Evolutionary conservation across 2,113 vertebrate genomes (phyloP).

Genomic region (Brachyhypopomus gauderio): DNA sequence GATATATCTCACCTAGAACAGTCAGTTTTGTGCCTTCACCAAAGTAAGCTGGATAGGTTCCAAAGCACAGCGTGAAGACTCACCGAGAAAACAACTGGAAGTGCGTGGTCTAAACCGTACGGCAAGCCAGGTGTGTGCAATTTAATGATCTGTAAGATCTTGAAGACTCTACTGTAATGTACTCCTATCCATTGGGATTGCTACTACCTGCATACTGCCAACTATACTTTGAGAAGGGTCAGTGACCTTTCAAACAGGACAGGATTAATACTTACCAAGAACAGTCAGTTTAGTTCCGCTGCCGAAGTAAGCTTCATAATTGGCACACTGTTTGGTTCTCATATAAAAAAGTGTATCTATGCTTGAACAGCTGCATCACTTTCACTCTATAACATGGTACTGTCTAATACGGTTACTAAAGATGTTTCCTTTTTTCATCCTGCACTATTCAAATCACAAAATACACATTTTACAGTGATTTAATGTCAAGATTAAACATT

Average conservation of each 20-base stretch:
- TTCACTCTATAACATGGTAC: background rate
- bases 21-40: slow-evolving; percentile 61
- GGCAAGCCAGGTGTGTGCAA: background rate
- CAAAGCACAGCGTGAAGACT: slow-evolving; percentile 18
- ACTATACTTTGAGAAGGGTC: background rate
- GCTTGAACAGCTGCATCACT: background rate
- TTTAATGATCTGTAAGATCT: background rate
- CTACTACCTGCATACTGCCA: background rate
- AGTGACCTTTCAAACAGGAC: background rate
- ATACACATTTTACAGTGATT: background rate
- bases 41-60: slow-evolving; percentile 56
- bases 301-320: slow-evolving; percentile 64
- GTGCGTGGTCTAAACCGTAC: background rate
- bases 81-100: slow-evolving; percentile 9
- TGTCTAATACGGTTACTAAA: background rate
- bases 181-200: background rate
- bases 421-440: background rate
- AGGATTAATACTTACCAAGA: slow-evolving; percentile 66
- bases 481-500: background rate
- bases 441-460: background rate
- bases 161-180: background rate
- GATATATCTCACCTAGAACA: slow-evolving; percentile 55
- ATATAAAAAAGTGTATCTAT: slow-evolving; percentile 32
- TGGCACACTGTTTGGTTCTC: slow-evolving; percentile 35
- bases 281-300: slow-evolving; percentile 69